Percentiles rank a stretch among this genome's conserved stretches.
Conservation (phyloP, 1,140 invertebrate species). For the Plodia interpunctella region DNA sequence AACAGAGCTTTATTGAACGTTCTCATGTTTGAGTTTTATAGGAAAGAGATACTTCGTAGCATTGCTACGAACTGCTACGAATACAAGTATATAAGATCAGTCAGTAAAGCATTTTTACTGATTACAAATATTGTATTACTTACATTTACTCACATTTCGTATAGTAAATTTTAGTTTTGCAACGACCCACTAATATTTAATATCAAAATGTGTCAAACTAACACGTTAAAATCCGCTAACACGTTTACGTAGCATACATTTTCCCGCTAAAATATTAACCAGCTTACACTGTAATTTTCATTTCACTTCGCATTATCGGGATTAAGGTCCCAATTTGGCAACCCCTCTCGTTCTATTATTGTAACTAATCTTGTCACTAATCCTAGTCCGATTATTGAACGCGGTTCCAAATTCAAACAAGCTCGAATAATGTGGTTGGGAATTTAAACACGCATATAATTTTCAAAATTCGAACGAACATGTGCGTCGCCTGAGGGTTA, state of each 20-base stretch:
- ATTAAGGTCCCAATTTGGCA: conserved; percentile 41
- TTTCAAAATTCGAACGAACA: conserved; percentile 54
- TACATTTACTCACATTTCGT: neutral
- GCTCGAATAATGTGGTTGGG: conserved; percentile 57
- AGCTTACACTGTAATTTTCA: conserved; percentile 42
- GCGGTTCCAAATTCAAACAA: conserved; percentile 23
- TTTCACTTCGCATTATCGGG: conserved; percentile 41
- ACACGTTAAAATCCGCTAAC: conserved; percentile 10
- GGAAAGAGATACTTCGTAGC: neutral
- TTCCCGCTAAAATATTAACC: conserved; percentile 25
- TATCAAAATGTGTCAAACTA: neutral
- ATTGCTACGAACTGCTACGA: neutral
- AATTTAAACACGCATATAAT: conserved; percentile 72
- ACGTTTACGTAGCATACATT: conserved; percentile 14
- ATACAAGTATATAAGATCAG: neutral
- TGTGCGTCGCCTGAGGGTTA: conserved; percentile 50
- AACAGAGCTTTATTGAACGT: neutral
- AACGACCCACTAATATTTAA: neutral
- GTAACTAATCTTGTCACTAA: conserved; percentile 70
- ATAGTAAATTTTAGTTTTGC: neutral
- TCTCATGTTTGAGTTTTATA: neutral
- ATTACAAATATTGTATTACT: neutral
- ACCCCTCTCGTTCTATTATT: conserved; percentile 48
- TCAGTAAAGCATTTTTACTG: neutral
- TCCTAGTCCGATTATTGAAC: conserved; percentile 59